A percentile compares a stretch with the other conserved stretches of the same genome.
Conservation (phyloP, 2,888 invertebrate species). For the Drosophila borborema region DNA sequence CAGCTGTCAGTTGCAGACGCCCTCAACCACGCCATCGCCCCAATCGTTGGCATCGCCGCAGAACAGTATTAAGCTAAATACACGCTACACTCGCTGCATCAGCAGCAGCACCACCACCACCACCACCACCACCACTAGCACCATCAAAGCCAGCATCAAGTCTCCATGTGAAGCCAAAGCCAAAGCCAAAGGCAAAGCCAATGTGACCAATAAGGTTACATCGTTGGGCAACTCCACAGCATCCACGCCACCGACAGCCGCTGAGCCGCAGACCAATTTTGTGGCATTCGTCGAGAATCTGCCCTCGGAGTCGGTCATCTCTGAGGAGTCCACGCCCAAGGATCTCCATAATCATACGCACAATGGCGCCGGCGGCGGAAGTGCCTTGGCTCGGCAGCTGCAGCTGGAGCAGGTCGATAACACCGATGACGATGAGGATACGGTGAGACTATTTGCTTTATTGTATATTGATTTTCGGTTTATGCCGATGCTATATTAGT, state of each 20-base stretch:
- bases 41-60: slow-evolving; percentile 60
- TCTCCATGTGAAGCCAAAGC: slow-evolving; percentile 12
- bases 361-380: slow-evolving; percentile 20
- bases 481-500: not conserved
- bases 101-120: slow-evolving; percentile 17
- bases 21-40: slow-evolving; percentile 44
- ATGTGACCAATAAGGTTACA: slow-evolving; percentile 2
- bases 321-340: slow-evolving; percentile 83
- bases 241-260: not conserved
- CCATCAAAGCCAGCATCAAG: not conserved
- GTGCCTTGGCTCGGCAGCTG: slow-evolving; percentile 40
- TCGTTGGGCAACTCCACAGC: slow-evolving; percentile 13
- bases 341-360: slow-evolving; percentile 73
- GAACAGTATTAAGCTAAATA: slow-evolving; percentile 74
- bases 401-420: slow-evolving; percentile 61
- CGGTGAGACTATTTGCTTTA: slow-evolving; percentile 57
- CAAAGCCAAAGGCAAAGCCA: not conserved
- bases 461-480: not conserved
- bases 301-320: slow-evolving; percentile 83
- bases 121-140: not conserved
- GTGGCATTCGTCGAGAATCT: slow-evolving; percentile 82
- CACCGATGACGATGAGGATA: slow-evolving; percentile 80
- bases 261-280: slow-evolving; percentile 50
- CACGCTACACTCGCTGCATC: slow-evolving; percentile 72
- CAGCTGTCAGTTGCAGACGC: slow-evolving; percentile 10